Conservation (phyloP, 2,113 vertebrate species). For the Vanacampus margaritifer region DNA sequence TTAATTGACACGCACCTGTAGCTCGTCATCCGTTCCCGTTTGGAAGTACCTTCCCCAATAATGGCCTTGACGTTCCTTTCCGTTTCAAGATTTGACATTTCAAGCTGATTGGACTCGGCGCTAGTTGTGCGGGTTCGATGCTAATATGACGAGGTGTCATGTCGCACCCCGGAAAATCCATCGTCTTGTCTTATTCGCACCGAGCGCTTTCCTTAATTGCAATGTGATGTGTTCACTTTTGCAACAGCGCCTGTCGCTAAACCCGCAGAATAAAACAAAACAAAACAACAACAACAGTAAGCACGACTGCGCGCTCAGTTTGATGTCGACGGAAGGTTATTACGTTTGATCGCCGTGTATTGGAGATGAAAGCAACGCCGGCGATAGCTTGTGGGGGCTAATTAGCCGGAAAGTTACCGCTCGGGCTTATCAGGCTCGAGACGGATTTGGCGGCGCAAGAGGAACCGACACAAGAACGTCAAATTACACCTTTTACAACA, state of each 20-base stretch:
- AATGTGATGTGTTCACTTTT: neutral
- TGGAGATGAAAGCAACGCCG: neutral
- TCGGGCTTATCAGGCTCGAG: neutral
- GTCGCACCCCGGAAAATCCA: neutral
- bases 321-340: neutral
- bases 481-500: neutral
- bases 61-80: too few relatives aligned
- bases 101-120: neutral
- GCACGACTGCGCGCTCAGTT: neutral
- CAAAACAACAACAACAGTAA: neutral
- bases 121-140: neutral
- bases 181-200: neutral
- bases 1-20: too few relatives aligned
- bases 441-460: neutral
- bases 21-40: too few relatives aligned
- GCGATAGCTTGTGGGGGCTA: neutral
- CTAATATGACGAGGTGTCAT: neutral
- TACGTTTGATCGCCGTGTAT: neutral
- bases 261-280: neutral
- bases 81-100: neutral
- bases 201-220: neutral
- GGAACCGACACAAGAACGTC: neutral
- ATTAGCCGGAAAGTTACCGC: neutral
- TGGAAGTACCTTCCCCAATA: too few relatives aligned
- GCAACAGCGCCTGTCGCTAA: neutral